Percentiles rank a stretch among this genome's conserved stretches.
Evolutionary conservation across 2,797 vertebrate species (phyloP).

Genomic region (Labroides dimidiatus): DNA sequence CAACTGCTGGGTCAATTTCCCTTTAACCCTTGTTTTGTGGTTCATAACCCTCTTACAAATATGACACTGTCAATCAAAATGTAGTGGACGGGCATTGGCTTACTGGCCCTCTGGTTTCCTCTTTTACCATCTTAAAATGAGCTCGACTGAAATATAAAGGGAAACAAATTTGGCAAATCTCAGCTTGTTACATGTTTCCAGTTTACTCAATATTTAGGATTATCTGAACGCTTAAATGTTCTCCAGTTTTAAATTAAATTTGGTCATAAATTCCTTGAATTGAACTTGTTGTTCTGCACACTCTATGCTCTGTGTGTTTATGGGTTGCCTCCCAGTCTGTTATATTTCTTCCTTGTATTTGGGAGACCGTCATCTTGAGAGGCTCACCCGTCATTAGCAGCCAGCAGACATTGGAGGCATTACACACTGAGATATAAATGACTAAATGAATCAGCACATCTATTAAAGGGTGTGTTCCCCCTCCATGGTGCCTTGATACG

Average conservation of each 20-base stretch:
- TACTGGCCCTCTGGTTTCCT: constrained; percentile 23
- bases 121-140: constrained; percentile 22
- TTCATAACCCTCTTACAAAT: constrained; percentile 87
- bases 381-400: constrained; percentile 79
- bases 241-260: background rate
- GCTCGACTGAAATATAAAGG: constrained; percentile 22
- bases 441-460: constrained; percentile 84
- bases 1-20: constrained; percentile 88
- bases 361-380: constrained; percentile 56
- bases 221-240: constrained; percentile 6
- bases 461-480: constrained; percentile 83
- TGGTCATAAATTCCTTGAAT: constrained; percentile 32
- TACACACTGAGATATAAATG: constrained; percentile 80
- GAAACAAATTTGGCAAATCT: background rate
- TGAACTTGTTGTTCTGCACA: constrained; percentile 24
- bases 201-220: background rate
- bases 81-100: constrained; percentile 51
- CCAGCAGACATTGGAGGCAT: constrained; percentile 72
- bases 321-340: constrained; percentile 58
- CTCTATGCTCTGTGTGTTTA: constrained; percentile 23
- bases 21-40: constrained; percentile 90
- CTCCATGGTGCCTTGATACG: constrained; percentile 74
- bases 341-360: constrained; percentile 47
- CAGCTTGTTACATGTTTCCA: background rate
- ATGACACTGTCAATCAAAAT: constrained; percentile 84